Evolutionary conservation across 53 echinoderm and acorn worm genomes (phyloP), one percentile per base, ranked within the genome.

Genomic region (Holothuria leucospilota): DNA sequence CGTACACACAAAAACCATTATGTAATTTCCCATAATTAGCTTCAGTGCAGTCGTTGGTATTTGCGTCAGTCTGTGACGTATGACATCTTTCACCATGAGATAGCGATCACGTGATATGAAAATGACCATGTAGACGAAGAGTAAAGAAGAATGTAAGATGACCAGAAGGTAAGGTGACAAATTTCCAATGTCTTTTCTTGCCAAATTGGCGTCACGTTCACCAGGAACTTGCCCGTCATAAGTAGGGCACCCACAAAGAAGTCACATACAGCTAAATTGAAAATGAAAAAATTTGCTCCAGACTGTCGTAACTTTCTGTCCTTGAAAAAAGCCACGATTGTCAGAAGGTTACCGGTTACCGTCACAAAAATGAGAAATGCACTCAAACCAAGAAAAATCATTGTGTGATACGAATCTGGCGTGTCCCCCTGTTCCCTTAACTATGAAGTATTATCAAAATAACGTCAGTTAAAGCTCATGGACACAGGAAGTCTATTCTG

Each of bases 51-150:
- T 78, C n/a, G 7, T 30, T 30, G 79, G 60, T 29, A 60, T 78
- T 51, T 78, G 79, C 4, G 59, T 24, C 27, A 29, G 25, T 25
- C 51, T 53, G 79, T 78, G 79, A 53, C 29, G 58, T 34, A 78
- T 27, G 20, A 56, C 79, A 24, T 78, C 79, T 59, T 78, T 78
- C 21, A 78, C 58, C 14, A 78, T 15, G 15, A 78, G 59, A 78
- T 78, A 59, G 13, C 79, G 60, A 24, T 78, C 79, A 78, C 56
- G 59, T 78, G 79, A 78, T 58, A 78, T 78, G 23, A 78, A 27
- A 29, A 59, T 14, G 2, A 78, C 59, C 56, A 29, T 27, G 26
- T 28, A 58, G 9, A 78, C 10, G 79, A 78, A 13, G 79, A 41
- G 28, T 23, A 51, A 7, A 78, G 29, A 11, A 14, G 23, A 11